These are phyloP conservation scores for Pseudomugil tenellus DNA, from an alignment of 2,797 vertebrate species.

Conservation along the genomic window DNA sequence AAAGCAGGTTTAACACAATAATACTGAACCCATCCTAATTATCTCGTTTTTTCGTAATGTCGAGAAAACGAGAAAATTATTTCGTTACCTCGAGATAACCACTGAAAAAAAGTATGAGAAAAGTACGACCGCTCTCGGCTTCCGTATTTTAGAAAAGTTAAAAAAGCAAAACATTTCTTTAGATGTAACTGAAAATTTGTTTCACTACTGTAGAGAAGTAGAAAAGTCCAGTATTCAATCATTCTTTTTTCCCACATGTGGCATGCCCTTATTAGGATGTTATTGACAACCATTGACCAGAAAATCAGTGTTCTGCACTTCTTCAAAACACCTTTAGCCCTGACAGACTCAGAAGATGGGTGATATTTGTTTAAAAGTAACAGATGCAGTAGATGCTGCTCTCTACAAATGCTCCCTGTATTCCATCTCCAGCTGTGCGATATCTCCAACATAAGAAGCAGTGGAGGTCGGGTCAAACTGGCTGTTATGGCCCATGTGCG, in stretches of 20 bases:
- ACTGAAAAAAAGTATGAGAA: no score
- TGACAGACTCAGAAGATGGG: background rate
- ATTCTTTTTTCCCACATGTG: background rate
- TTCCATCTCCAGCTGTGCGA: conserved; percentile 1
- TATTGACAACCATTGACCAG: background rate
- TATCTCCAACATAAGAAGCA: conserved; percentile 8
- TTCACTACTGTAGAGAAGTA: background rate
- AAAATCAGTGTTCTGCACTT: background rate
- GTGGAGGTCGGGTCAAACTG: conserved; percentile 31
- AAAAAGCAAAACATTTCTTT: no score
- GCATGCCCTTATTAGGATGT: conserved; percentile 1
- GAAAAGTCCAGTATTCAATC: background rate
- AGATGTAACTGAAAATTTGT: background rate
- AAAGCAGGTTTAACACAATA: no score
- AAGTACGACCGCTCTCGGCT: no score
- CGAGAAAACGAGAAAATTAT: no score
- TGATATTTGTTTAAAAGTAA: background rate
- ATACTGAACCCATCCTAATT: no score
- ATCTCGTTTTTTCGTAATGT: no score
- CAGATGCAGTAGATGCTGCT: background rate
- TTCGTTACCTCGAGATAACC: no score
- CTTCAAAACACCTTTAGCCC: background rate
- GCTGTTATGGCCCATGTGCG: conserved; percentile 13
- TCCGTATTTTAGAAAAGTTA: no score
- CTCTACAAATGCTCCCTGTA: background rate